Conservation (phyloP, 2,797 vertebrate species). For the Artibeus lituratus region DNA sequence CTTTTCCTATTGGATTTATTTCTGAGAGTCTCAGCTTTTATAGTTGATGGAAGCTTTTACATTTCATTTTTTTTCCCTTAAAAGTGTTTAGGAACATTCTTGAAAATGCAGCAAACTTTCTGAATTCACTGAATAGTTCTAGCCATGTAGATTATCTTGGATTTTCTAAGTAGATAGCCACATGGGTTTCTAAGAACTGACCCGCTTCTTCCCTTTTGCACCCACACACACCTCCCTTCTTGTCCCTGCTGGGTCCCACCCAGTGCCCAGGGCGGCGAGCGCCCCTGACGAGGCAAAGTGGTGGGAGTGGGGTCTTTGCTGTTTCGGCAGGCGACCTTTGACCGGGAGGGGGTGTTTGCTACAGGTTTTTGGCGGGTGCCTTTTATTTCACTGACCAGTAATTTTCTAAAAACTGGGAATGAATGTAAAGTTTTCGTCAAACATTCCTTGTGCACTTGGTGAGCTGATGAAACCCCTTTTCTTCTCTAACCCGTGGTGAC, state of each 20-base stretch:
- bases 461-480: background rate
- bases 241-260: background rate
- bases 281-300: no score
- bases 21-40: background rate
- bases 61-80: background rate
- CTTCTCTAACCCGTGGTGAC: background rate
- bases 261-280: background rate
- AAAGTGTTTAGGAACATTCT: background rate
- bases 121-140: background rate
- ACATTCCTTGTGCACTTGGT: background rate
- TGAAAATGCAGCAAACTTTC: background rate
- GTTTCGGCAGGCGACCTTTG: background rate
- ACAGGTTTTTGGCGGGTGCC: background rate
- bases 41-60: background rate
- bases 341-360: background rate
- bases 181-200: background rate
- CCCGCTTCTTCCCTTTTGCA: background rate
- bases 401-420: background rate
- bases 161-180: background rate
- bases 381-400: background rate
- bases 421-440: background rate
- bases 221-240: background rate
- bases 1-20: background rate
- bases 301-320: fast-evolving
- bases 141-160: background rate